phyloP scores from a whole-genome alignment of 2,113 vertebrate species.

The Corythaeola cristata region DNA sequence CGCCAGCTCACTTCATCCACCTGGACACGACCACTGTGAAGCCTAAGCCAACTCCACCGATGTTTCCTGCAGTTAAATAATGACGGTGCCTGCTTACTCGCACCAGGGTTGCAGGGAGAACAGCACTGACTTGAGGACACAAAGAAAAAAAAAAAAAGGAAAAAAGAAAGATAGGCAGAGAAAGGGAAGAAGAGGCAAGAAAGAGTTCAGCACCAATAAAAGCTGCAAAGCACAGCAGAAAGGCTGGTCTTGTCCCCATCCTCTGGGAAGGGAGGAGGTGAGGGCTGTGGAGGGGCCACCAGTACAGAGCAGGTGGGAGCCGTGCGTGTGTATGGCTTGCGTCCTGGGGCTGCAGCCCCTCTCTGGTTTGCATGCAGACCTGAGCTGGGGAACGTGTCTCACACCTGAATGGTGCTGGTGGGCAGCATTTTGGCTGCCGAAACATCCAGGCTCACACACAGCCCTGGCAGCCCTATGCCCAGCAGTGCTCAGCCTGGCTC shows the following conservation, averaged over 20 bases:
- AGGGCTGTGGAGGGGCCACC: not conserved
- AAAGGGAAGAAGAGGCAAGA: not conserved
- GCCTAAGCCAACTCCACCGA: not conserved
- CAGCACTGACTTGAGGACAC: not conserved
- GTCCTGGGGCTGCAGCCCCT: not conserved
- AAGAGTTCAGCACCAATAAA: not conserved
- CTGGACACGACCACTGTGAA: not conserved
- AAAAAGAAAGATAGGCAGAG: not conserved
- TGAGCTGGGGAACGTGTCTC: not conserved
- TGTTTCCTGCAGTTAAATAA: not conserved
- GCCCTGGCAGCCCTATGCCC: not conserved
- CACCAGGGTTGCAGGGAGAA: not conserved
- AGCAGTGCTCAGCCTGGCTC: not conserved
- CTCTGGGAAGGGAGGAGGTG: not conserved
- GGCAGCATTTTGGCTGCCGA: not conserved
- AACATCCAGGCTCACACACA: not conserved
- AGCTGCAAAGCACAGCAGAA: not conserved
- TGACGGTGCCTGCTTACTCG: rapidly evolving
- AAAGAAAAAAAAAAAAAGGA: no score
- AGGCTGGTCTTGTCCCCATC: not conserved
- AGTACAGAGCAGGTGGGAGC: not conserved
- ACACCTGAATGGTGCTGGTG: rapidly evolving
- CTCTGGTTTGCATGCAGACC: not conserved
- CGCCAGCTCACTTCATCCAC: not conserved
- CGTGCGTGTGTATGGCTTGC: rapidly evolving